phyloP scores from a whole-genome alignment of 2,113 vertebrate genomes.

The Leptosomus discolor region DNA sequence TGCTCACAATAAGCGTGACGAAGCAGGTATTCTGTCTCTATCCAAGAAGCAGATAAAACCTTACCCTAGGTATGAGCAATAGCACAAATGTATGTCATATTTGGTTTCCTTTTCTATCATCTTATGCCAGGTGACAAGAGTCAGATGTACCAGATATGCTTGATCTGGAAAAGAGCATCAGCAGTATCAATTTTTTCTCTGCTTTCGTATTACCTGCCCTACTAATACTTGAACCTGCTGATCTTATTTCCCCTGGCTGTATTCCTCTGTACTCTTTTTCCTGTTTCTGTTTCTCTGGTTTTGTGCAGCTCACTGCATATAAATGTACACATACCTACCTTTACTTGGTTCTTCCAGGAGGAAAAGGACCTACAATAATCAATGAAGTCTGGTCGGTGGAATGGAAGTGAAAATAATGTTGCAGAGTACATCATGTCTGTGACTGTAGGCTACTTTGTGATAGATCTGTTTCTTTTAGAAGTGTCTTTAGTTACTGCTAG shows the following conservation, averaged over 20 bases:
- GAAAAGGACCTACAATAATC: neutral
- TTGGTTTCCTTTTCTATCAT: neutral
- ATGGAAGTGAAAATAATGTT: neutral
- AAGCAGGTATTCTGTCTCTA: neutral
- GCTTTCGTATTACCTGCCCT: neutral
- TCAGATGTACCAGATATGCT: slow-evolving; percentile 1
- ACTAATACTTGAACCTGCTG: neutral
- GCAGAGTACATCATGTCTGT: neutral
- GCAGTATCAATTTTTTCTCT: neutral
- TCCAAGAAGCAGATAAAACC: neutral
- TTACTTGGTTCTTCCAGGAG: neutral
- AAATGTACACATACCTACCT: neutral
- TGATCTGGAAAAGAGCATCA: neutral
- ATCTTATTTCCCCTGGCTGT: neutral
- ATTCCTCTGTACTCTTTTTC: neutral
- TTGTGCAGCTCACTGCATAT: neutral
- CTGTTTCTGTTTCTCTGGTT: neutral
- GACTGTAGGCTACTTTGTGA: neutral
- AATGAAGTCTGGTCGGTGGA: neutral
- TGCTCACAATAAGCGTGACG: neutral
- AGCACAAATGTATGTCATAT: neutral
- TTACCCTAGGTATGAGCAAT: neutral
- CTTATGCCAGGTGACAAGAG: slow-evolving; percentile 1
- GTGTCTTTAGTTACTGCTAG: neutral
- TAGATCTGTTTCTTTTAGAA: neutral